Conservation (phyloP, 2,113 vertebrate genomes). For the Myiozetetes cayanensis region DNA sequence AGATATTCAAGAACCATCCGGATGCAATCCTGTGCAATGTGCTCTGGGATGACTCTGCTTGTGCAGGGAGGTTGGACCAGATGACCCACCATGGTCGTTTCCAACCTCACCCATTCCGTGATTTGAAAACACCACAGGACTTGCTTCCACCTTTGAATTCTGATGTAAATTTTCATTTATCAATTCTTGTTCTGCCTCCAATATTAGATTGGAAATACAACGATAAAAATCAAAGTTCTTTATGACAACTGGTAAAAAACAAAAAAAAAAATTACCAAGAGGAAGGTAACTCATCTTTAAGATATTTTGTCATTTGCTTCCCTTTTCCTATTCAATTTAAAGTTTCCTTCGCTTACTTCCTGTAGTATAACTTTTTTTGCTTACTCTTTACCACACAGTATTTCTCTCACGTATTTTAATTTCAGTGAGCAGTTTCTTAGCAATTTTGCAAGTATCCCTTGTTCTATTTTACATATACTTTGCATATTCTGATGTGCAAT, state of each 20-base stretch:
- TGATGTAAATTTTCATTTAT: not conserved
- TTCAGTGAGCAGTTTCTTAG: not conserved
- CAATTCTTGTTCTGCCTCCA: not conserved
- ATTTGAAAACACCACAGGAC: not conserved
- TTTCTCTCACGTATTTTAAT: not conserved
- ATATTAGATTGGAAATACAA: not conserved
- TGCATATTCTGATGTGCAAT: not conserved
- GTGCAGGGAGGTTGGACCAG: not conserved
- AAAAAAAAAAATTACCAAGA: not conserved
- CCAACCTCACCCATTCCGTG: not conserved
- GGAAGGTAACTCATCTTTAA: not conserved
- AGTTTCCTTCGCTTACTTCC: not conserved
- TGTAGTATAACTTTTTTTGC: not conserved
- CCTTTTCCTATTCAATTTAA: not conserved
- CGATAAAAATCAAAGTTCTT: not conserved
- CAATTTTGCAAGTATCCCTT: not conserved
- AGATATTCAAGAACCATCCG: not conserved
- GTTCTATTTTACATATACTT: not conserved
- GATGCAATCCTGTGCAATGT: not conserved
- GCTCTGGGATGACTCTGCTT: not conserved
- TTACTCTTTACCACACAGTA: not conserved
- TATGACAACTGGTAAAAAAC: not conserved
- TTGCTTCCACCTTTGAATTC: not conserved
- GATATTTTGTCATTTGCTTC: not conserved
- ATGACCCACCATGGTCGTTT: not conserved